Evolutionary conservation across 2,888 invertebrate species (phyloP).

Genomic region (Nowickia ferox): DNA sequence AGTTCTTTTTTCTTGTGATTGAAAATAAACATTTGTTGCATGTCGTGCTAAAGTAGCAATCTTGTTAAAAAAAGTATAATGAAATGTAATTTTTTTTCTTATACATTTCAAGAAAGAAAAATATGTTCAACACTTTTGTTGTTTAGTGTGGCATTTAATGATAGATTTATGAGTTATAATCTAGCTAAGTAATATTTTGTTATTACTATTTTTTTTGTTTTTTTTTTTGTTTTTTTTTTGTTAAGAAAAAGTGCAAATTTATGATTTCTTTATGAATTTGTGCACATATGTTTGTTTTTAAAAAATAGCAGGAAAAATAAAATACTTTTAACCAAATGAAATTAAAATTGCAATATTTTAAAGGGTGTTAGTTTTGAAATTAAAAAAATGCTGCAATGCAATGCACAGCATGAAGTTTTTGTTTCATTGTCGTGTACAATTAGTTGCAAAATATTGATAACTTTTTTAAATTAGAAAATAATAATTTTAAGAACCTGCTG

Average conservation of each 20-base stretch:
- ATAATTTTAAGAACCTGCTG: slow-evolving; percentile 27
- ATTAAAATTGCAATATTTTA: slow-evolving; percentile 4
- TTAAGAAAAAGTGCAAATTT: background rate
- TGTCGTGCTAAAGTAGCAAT: slow-evolving; percentile 68
- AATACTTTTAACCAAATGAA: background rate
- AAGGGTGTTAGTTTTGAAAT: slow-evolving; percentile 12
- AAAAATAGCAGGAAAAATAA: background rate
- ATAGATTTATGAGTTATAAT: slow-evolving; percentile 81
- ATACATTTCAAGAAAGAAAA: slow-evolving; percentile 61
- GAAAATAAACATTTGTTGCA: slow-evolving; percentile 67
- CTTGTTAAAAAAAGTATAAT: slow-evolving; percentile 29
- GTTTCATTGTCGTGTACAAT: slow-evolving; percentile 53
- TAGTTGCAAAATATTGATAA: slow-evolving; percentile 56
- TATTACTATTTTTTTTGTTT: background rate
- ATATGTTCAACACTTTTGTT: slow-evolving; percentile 74
- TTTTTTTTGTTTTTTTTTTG: background rate
- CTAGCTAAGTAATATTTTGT: slow-evolving; percentile 54
- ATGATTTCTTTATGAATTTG: background rate
- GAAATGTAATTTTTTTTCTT: slow-evolving; percentile 31
- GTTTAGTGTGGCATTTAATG: slow-evolving; percentile 74
- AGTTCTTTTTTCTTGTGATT: background rate
- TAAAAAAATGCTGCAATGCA: slow-evolving; percentile 25
- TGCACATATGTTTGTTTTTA: background rate
- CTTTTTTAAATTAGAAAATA: slow-evolving; percentile 29
- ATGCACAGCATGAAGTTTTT: slow-evolving; percentile 52